Percentiles rank a stretch among this genome's conserved stretches.
Evolutionary conservation across 92 coral and sea anemone species (phyloP).

Genomic region (Pocillopora grandis): DNA sequence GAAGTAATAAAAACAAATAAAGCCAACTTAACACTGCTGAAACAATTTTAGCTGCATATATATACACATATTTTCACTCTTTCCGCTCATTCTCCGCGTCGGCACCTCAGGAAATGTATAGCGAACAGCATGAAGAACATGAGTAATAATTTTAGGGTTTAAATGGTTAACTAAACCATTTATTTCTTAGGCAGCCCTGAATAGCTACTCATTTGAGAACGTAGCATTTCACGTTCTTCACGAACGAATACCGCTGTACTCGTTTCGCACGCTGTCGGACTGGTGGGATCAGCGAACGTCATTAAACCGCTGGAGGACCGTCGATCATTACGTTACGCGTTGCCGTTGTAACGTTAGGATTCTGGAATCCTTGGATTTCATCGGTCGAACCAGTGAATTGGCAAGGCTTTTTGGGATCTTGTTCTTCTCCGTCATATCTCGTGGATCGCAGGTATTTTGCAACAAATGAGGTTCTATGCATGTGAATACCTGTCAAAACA

Average conservation of each 20-base stretch:
- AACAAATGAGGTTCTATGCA: too few relatives aligned
- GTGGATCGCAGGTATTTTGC: conserved; percentile 92
- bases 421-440: conserved; percentile 89
- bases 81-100: too few relatives aligned
- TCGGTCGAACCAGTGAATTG: conserved; percentile 96
- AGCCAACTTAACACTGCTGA: too few relatives aligned
- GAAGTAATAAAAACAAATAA: not conserved
- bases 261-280: conserved; percentile 82
- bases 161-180: not conserved
- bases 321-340: conserved; percentile 90
- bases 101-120: too few relatives aligned
- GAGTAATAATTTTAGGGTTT: too few relatives aligned
- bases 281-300: conserved; percentile 98
- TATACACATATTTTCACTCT: too few relatives aligned
- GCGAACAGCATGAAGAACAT: too few relatives aligned
- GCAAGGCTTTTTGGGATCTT: conserved; percentile 99
- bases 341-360: conserved; percentile 87
- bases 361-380: conserved; percentile 84
- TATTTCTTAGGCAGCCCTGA: conserved; percentile 74
- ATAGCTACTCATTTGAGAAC: conserved; percentile 90
- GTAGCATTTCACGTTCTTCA: conserved; percentile 94
- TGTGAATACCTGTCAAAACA: not conserved
- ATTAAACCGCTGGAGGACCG: conserved; percentile 90
- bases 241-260: conserved; percentile 90
- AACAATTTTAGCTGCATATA: too few relatives aligned